Evolutionary conservation across 2,888 invertebrate species (phyloP).

Genomic region (Caenorhabditis uteleia): DNA sequence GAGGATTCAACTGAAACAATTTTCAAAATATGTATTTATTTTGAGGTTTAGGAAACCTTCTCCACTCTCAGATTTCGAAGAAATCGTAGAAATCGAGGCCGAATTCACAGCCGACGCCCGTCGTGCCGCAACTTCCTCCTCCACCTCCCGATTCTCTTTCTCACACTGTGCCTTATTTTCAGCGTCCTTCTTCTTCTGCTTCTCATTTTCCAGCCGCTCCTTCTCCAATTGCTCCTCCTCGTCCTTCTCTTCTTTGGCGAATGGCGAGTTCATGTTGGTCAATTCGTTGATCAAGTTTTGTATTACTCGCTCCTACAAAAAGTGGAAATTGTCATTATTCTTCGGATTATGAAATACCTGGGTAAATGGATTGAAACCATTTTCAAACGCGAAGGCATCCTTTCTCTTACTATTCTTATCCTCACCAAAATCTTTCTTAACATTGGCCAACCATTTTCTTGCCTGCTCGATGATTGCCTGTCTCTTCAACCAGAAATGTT

Average conservation of each 20-base stretch:
- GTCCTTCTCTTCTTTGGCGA: slow-evolving; percentile 33
- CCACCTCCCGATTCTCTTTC: too few species aligned
- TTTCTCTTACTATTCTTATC: slow-evolving; percentile 47
- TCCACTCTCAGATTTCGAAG: too few species aligned
- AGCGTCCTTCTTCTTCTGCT: slow-evolving; percentile 6
- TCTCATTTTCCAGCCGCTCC: slow-evolving; percentile 9
- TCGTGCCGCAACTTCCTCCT: too few species aligned
- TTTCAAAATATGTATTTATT: too few species aligned
- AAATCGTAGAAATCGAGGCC: too few species aligned
- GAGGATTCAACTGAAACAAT: too few species aligned
- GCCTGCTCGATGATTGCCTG: slow-evolving; percentile 63
- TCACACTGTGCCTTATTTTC: too few species aligned
- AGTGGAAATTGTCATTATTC: background rate
- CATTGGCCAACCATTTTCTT: slow-evolving; percentile 47
- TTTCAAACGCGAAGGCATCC: slow-evolving; percentile 52
- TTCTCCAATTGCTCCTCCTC: slow-evolving; percentile 9
- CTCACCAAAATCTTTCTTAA: slow-evolving; percentile 44
- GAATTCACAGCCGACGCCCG: too few species aligned
- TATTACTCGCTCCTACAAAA: slow-evolving; percentile 49
- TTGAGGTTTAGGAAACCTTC: too few species aligned
- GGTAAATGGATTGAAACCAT: slow-evolving; percentile 46
- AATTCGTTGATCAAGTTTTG: slow-evolving; percentile 58
- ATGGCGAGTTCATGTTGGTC: slow-evolving; percentile 57
- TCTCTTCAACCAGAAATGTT: slow-evolving; percentile 68
- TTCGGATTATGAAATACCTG: slow-evolving; percentile 28